Evolutionary conservation across 2,888 invertebrate genomes (phyloP), one percentile per base, ranked within the genome.

Genomic region (Mimumesa dahlbomi): DNA sequence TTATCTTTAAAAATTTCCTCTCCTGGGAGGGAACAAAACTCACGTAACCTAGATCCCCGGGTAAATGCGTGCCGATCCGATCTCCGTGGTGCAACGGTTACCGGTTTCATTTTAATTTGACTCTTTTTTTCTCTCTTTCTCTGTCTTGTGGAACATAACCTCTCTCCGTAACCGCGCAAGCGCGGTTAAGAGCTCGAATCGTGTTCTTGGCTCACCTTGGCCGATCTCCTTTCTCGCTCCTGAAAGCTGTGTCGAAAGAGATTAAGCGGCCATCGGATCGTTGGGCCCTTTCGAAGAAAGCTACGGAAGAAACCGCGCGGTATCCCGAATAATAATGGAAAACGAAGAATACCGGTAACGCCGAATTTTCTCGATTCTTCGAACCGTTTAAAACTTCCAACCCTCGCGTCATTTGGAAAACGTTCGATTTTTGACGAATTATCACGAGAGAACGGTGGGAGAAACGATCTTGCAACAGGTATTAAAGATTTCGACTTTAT

Each of bases 21-120:
- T 7, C n/a, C n/a, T 2, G 1, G n/a, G 11, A 4, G 0, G 11
- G 14, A 36, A 7, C 19, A n/a, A 45, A 36, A 31, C 0, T 1
- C 14, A n/a, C 7, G 25, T 59, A 67, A 73, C 53, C 59, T 29
- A 64, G 43, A 64, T 68, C 34, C 2, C 1, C 13, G 16, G 43
- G 56, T 16, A 29, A 40, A 21, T 22, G 14, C 25, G 25, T 9
- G 1, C 43, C 25, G 18, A 56, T 54, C 29, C 19, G 59, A 64
- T 64, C 53, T 36, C n/a, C 25, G n/a, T 34, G 19, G 49, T 18
- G 45, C 59, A 38, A 16, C 53, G n/a, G 40, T 57, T 68, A 73
- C 73, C 73, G 73, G 74, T 74, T 73, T 68, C 54, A 34, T 73
- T 74, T 65, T 53, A 54, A 68, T 73, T 61, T 40, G 53, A 58